Conservation (phyloP, 2,113 vertebrate genomes). For the Microtus oregoni region DNA sequence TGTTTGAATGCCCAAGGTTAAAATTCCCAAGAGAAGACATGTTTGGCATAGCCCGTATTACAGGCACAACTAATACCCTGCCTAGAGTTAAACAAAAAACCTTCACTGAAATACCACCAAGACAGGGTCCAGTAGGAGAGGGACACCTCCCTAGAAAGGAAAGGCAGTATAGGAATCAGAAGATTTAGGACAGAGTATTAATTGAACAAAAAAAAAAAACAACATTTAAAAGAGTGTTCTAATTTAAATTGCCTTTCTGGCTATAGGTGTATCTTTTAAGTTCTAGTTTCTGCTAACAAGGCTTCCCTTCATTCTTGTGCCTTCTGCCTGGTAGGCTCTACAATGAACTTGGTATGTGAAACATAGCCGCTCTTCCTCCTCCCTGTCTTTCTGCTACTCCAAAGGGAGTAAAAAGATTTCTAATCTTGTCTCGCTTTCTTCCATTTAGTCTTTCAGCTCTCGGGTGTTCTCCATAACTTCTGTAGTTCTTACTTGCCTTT, state of each 20-base stretch:
- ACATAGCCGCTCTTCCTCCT: not conserved
- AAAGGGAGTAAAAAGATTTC: not conserved
- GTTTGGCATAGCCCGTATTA: not conserved
- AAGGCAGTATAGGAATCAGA: not conserved
- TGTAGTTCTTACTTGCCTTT: not conserved
- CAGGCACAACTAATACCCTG: not conserved
- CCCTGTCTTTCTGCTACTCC: not conserved
- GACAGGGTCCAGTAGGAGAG: not conserved
- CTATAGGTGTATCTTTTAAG: not conserved
- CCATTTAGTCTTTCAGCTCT: slow-evolving; percentile 13
- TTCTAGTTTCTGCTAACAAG: slow-evolving; percentile 41
- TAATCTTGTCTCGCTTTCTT: not conserved
- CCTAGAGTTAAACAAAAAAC: not conserved
- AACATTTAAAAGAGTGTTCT: not conserved
- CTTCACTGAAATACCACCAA: not conserved
- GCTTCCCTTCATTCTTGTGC: not conserved
- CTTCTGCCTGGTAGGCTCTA: slow-evolving; percentile 20
- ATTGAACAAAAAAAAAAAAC: slow-evolving; percentile 39
- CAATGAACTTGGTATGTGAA: not conserved
- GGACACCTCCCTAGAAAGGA: not conserved
- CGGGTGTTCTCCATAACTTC: not conserved
- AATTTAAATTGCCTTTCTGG: slow-evolving; percentile 35
- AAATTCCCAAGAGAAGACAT: slow-evolving; percentile 24
- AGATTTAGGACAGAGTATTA: not conserved
- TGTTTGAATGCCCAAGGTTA: slow-evolving; percentile 49